Conservation (phyloP, 2,888 invertebrate genomes). For the Machimus atricapillus region DNA sequence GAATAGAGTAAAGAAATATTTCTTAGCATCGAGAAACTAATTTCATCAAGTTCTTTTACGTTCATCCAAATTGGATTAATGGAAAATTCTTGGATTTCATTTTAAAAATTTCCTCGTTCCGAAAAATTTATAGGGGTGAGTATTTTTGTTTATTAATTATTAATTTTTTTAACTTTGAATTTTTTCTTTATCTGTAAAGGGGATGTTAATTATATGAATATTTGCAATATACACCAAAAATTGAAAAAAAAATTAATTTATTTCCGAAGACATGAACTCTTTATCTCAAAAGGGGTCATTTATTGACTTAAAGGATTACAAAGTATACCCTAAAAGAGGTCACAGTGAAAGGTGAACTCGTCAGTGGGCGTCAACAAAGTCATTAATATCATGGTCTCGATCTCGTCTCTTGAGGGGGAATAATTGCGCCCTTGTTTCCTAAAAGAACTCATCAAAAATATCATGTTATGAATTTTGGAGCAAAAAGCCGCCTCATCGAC, state of each 20-base stretch:
- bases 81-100: conserved; percentile 16
- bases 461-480: not conserved
- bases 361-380: not conserved
- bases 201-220: not conserved
- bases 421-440: not conserved
- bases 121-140: conserved; percentile 20
- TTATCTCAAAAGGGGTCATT: not conserved
- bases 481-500: not conserved
- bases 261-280: not conserved
- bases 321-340: not conserved
- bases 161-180: not conserved
- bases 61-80: conserved; percentile 1
- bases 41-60: not conserved
- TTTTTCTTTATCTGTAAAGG: not conserved
- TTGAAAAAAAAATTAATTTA: not conserved
- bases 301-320: not conserved
- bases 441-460: not conserved
- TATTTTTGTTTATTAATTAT: not conserved
- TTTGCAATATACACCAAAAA: not conserved
- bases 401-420: not conserved
- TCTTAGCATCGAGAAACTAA: not conserved
- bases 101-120: not conserved
- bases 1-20: not conserved
- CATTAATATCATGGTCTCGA: not conserved
- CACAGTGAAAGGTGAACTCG: not conserved